Base-by-base conservation (phyloP, 2,113 vertebrate genomes). In the Mugil cephalus region DNA sequence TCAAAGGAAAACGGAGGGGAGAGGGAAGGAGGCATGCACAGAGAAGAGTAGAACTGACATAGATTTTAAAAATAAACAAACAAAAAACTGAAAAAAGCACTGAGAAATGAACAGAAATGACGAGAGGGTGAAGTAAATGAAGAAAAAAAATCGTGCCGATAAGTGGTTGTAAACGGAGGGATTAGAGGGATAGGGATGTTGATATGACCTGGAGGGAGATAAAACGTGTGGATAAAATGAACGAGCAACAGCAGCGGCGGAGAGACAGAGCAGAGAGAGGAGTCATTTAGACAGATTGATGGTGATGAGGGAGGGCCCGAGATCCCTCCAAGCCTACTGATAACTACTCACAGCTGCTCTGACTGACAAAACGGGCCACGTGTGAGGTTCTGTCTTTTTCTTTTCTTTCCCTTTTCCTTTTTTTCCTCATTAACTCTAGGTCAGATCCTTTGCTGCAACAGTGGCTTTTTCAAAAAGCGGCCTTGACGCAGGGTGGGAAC, bases 241-340 rank as follows among this genome's bases (percentile, higher is more conserved):
- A 17, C 3, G 56, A 73, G 54, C 24, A 51, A n/a, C 62, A 77
- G 64, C 48, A 46, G 66, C 38, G 4, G 55, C n/a, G 65, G 47
- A 50, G 63, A 76, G 68, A 70, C 18, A 34, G 48, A 74, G 56
- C 69, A 19, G 63, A 77, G 63, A 51, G 35, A 73, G 56, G 36
- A 80, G 72, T 80, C 79, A 83, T 89, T 82, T 74, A 67, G 83
- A 90, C 78, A 83, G 83, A 92, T 79, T 83, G 74, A 88, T 89
- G 86, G 72, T 78, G 74, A 89, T 80, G 73, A 82, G 76, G 76
- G 54, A 75, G 73, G 58, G 71, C 62, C 74, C 67, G 66, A 81
- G 78, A 83, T 87, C 47, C 42, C 81, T 67, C 69, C 65, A 77
- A 80, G 24, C 24, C 24, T 70, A 68, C 80, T 83, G 82, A 90